Conservation (phyloP, 2,888 invertebrate species). For the Amiota mariae region DNA sequence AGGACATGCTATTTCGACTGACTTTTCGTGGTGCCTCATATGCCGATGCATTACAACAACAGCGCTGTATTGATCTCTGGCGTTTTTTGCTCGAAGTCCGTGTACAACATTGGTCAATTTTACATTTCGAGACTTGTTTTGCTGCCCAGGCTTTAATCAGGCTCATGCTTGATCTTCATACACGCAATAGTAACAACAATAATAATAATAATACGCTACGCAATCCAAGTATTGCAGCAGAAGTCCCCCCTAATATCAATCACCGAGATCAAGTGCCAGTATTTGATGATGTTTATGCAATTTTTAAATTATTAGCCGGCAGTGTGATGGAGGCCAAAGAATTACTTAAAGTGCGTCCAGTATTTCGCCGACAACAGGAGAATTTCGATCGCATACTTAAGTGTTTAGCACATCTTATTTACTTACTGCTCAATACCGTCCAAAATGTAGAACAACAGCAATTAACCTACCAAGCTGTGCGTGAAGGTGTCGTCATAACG, state of each 20-base stretch:
- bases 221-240: conserved; percentile 41
- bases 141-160: conserved; percentile 88
- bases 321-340: conserved; percentile 77
- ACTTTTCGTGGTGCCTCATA: conserved; percentile 84
- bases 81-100: conserved; percentile 86
- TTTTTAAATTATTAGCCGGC: conserved; percentile 80
- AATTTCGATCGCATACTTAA: conserved; percentile 87
- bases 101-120: conserved; percentile 84
- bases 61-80: conserved; percentile 92
- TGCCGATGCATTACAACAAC: conserved; percentile 83
- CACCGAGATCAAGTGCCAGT: conserved; percentile 76
- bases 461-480: conserved; percentile 74
- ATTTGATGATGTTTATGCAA: conserved; percentile 81
- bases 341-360: conserved; percentile 78
- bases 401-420: conserved; percentile 85
- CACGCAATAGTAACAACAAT: conserved; percentile 76
- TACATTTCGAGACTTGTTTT: conserved; percentile 87
- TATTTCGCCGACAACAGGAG: conserved; percentile 85
- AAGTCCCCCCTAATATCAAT: conserved; percentile 41
- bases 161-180: conserved; percentile 84
- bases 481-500: conserved; percentile 71
- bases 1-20: conserved; percentile 87
- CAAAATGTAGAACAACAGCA: conserved; percentile 75
- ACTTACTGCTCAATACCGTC: conserved; percentile 79
- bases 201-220: conserved; percentile 49